Conservation (phyloP, 2,113 vertebrate species). For the Mesitornis unicolor region DNA sequence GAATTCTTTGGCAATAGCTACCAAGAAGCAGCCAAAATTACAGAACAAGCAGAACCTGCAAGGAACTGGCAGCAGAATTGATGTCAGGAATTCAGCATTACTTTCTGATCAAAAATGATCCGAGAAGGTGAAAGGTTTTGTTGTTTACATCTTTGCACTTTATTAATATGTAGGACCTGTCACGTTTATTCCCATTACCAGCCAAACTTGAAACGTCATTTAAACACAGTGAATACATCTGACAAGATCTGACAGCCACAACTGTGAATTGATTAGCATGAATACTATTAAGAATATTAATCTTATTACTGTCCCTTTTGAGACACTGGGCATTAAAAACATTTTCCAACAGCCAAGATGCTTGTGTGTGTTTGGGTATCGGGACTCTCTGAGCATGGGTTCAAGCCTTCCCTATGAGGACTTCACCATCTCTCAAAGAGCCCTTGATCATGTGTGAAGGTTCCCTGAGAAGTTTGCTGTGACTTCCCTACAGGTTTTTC, state of each 20-base stretch:
- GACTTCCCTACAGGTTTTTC: not conserved
- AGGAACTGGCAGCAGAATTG: not conserved
- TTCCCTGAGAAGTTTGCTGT: not conserved
- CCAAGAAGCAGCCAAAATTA: conserved; percentile 7
- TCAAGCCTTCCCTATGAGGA: not conserved
- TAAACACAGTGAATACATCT: not conserved
- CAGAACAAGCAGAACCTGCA: not conserved
- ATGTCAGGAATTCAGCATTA: not conserved
- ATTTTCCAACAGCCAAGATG: not conserved
- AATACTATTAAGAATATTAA: not conserved
- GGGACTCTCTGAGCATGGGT: not conserved
- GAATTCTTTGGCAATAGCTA: conserved; percentile 6
- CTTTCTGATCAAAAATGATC: not conserved
- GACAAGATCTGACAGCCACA: not conserved
- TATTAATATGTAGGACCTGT: not conserved
- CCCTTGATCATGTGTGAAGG: not conserved
- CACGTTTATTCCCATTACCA: not conserved
- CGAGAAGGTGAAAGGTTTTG: not conserved
- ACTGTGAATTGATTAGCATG: not conserved
- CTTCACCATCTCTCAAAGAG: not conserved
- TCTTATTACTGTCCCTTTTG: not conserved
- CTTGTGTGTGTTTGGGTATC: not conserved
- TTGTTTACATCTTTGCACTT: not conserved
- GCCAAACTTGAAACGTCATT: not conserved
- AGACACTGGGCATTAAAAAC: not conserved